Evolutionary conservation across 2,797 vertebrate species (phyloP).

Genomic region (Choloepus didactylus): DNA sequence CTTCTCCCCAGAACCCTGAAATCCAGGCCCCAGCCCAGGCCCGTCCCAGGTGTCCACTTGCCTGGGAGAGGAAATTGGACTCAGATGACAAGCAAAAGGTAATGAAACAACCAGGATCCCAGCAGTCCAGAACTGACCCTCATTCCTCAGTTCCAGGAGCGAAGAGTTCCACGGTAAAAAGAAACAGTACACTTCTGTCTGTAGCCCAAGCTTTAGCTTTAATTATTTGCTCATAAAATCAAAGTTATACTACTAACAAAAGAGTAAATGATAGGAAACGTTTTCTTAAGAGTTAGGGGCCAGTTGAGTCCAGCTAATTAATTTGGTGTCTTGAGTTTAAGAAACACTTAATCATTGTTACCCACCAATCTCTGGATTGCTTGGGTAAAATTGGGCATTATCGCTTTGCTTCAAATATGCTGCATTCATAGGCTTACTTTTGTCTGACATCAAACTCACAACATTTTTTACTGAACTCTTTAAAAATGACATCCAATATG

Average conservation of each 20-base stretch:
- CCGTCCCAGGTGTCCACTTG: not conserved
- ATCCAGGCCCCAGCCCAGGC: not conserved
- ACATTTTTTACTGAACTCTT: not conserved
- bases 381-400: not conserved
- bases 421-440: too few species aligned
- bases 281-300: not conserved
- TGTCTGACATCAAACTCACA: not conserved
- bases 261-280: not conserved
- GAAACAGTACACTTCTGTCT: not conserved
- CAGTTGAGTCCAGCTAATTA: not conserved
- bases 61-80: not conserved
- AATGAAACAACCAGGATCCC: not conserved
- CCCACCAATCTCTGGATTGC: not conserved
- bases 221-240: accelerated
- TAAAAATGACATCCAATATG: not conserved
- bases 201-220: not conserved
- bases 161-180: not conserved
- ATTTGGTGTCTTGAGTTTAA: not conserved
- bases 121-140: not conserved
- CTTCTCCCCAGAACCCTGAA: not conserved
- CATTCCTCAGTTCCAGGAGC: not conserved
- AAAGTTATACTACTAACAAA: not conserved
- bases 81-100: not conserved
- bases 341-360: not conserved
- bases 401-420: not conserved